Base-by-base conservation (phyloP, 2,113 vertebrate species). In the Rhabdomys dilectus region DNA sequence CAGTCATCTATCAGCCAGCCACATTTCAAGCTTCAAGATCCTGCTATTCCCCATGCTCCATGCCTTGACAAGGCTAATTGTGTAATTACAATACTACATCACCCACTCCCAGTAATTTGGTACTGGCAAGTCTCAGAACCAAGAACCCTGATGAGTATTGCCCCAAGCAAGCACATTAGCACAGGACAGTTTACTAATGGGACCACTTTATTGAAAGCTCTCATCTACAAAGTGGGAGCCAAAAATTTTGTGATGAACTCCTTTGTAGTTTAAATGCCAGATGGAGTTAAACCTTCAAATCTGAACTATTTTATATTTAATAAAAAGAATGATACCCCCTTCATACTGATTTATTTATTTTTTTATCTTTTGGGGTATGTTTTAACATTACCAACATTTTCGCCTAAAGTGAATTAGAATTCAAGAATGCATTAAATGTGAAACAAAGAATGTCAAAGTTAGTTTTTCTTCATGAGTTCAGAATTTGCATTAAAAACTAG, bases 31-130 rank as follows among this genome's bases (percentile, higher is more conserved):
- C 97, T 97, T 97, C 91, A 85, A 95, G 97, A 98, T 96, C 94
- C 96, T 78, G 90, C 94, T 98, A 97, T 97, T 98, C 98, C 98
- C 98, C 90, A 45, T 97, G 98, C 96, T 95, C 91, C 89, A 87
- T 96, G 97, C 94, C 95, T 89, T 97, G 98, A 98, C 98, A 98
- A 98, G 98, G 98, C 98, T 98, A 98, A 99, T 97, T 98, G 97
- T 97, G n/a, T 98, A 98, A 97, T 98, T 97, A 96, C 34, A 39
- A 92, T 87, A 96, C 96, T 97, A 95, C 91, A 89, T 95, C 97
- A 98, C 70, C 96, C 96, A 93, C 93, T 98, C 94, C 94, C 96
- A 85, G 96, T 15, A 1, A 68, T 95, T 97, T 95, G 81, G 75
- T 95, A 26, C 89, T 96, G 93, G 95, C 96, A 94, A 98, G 95